Evolutionary conservation across 1,140 invertebrate genomes (phyloP).

Genomic region (Agrypnia vestita): DNA sequence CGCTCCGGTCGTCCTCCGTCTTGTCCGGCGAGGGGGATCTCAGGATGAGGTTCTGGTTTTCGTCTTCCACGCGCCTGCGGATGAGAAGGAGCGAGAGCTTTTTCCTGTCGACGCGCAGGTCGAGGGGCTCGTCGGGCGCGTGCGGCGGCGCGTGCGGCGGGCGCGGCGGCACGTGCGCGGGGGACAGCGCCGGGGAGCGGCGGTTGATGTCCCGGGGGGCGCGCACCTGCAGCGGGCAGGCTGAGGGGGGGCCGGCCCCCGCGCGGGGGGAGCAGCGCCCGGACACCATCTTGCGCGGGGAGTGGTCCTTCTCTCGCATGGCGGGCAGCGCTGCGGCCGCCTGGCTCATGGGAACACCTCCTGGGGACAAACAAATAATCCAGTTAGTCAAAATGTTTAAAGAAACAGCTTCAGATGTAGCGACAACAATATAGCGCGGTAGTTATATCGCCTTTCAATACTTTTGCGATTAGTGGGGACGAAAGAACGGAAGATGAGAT

Average conservation of each 20-base stretch:
- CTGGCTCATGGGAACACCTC: slow-evolving; percentile 62
- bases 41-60: slow-evolving; percentile 81
- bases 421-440: too few species aligned
- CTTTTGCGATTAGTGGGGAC: too few species aligned
- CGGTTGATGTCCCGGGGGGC: slow-evolving; percentile 65
- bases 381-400: background rate
- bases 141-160: slow-evolving; percentile 64
- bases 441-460: too few species aligned
- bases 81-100: slow-evolving; percentile 70
- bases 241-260: slow-evolving; percentile 45
- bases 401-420: too few species aligned
- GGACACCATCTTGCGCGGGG: slow-evolving; percentile 80
- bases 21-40: slow-evolving; percentile 73
- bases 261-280: slow-evolving; percentile 59
- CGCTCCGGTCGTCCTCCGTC: slow-evolving; percentile 62
- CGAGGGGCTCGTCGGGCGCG: slow-evolving; percentile 83
- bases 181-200: slow-evolving; percentile 66
- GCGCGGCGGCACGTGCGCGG: slow-evolving; percentile 65
- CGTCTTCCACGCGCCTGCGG: slow-evolving; percentile 77
- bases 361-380: slow-evolving; percentile 46
- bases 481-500: too few species aligned
- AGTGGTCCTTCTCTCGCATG: slow-evolving; percentile 88
- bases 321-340: slow-evolving; percentile 61
- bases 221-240: slow-evolving; percentile 72
- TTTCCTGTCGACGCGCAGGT: slow-evolving; percentile 87